These are phyloP conservation scores for Rhadinocentrus ornatus DNA, from an alignment of 2,797 vertebrate genomes.

Conservation along the genomic window DNA sequence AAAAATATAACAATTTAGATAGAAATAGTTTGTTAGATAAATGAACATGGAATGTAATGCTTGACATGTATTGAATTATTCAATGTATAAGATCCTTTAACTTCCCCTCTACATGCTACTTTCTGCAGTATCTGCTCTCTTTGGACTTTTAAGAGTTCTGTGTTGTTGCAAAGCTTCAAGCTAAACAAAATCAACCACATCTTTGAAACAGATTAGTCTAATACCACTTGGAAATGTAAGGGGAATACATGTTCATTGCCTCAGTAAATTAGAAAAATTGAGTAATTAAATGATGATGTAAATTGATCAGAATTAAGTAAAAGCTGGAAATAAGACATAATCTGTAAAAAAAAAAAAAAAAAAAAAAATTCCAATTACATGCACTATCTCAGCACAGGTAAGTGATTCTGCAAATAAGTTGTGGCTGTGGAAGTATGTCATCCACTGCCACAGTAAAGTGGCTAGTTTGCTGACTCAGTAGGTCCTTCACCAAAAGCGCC, in stretches of 20 bases:
- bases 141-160: too few relatives aligned
- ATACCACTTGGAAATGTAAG: too few relatives aligned
- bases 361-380: neutral
- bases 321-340: neutral
- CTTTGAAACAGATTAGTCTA: too few relatives aligned
- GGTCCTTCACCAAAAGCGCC: conserved; percentile 45
- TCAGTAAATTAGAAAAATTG: too few relatives aligned
- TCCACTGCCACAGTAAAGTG: conserved; percentile 14
- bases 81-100: too few relatives aligned
- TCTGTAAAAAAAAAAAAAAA: neutral
- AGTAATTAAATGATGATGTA: neutral
- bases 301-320: neutral
- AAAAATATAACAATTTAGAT: neutral
- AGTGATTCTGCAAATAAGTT: neutral
- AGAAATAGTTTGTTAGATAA: neutral
- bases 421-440: neutral
- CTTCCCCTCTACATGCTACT: too few relatives aligned
- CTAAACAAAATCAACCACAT: too few relatives aligned
- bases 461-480: conserved; percentile 49
- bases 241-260: too few relatives aligned
- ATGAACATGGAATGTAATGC: too few relatives aligned
- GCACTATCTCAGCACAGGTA: neutral
- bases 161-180: too few relatives aligned
- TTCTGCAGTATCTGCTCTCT: too few relatives aligned
- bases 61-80: too few relatives aligned